Percentiles rank a stretch among this genome's conserved stretches.
Conservation (phyloP, 2,113 vertebrate genomes). For the Butorides virescens region DNA sequence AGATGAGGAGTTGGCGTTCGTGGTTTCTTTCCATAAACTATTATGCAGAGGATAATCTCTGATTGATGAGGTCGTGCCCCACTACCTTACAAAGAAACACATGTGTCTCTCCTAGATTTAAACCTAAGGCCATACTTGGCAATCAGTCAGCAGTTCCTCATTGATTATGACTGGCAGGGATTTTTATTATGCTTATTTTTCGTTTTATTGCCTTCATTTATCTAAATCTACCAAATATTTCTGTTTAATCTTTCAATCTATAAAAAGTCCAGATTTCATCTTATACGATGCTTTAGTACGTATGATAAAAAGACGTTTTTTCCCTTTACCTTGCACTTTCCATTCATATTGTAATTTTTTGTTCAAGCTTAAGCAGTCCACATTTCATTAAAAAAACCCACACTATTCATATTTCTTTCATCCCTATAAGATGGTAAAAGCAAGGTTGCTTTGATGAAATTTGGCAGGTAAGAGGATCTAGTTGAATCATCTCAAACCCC, state of each 20-base stretch:
- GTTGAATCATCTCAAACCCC: conserved; percentile 63
- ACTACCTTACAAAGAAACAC: conserved; percentile 53
- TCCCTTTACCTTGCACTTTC: conserved; percentile 45
- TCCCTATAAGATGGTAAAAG: conserved; percentile 54
- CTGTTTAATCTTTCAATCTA: conserved; percentile 16
- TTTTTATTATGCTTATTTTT: conserved; percentile 57
- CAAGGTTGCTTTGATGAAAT: conserved; percentile 55
- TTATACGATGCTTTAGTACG: background rate
- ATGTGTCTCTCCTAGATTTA: conserved; percentile 16
- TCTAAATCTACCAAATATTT: conserved; percentile 26
- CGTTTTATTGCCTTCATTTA: conserved; percentile 33
- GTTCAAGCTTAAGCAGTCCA: conserved; percentile 24
- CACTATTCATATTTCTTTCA: conserved; percentile 44
- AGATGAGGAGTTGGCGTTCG: background rate
- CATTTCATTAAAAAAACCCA: conserved; percentile 26
- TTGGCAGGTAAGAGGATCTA: conserved; percentile 60
- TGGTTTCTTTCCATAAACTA: conserved; percentile 36
- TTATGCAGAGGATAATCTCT: conserved; percentile 65
- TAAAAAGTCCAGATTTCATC: conserved; percentile 20
- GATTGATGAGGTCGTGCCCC: conserved; percentile 56
- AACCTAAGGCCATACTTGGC: conserved; percentile 18
- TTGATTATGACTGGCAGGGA: conserved; percentile 45
- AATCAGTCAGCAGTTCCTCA: conserved; percentile 49
- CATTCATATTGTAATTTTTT: conserved; percentile 59
- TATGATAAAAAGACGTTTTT: conserved; percentile 34